phyloP scores from a whole-genome alignment of 2,797 vertebrate genomes.

The Graptemys geographica region DNA sequence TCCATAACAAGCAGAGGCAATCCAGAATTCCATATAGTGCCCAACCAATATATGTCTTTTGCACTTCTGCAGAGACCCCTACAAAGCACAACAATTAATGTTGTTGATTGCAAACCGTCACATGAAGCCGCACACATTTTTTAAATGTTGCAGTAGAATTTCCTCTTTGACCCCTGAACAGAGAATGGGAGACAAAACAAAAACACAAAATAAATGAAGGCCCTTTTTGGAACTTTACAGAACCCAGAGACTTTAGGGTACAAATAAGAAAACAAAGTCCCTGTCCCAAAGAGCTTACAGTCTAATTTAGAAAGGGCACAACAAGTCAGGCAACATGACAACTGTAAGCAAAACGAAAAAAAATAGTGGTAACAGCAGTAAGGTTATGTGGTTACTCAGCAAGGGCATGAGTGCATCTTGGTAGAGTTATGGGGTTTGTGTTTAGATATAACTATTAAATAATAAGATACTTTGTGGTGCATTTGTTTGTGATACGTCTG shows the following conservation, averaged over 20 bases:
- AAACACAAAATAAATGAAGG: background rate
- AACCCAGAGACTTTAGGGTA: background rate
- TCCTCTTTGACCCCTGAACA: background rate
- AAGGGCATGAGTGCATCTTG: background rate
- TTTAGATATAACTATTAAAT: background rate
- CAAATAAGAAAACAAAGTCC: background rate
- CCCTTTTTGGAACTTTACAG: background rate
- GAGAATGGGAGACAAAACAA: background rate
- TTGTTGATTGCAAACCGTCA: background rate
- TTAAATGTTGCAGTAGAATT: background rate
- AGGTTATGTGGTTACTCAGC: background rate
- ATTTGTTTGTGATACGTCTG: background rate
- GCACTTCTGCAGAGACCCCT: background rate
- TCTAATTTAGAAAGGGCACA: background rate
- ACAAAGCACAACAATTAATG: conserved; percentile 1
- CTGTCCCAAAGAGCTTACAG: background rate
- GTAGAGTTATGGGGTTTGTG: background rate
- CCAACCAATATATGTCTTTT: background rate
- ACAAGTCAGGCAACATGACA: background rate
- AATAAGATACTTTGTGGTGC: background rate
- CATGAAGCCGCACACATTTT: background rate
- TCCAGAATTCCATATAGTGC: background rate
- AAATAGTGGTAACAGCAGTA: background rate
- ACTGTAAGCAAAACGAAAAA: background rate
- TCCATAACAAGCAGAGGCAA: background rate